Conservation (phyloP, 2,113 vertebrate genomes). For the Pipra filicauda region DNA sequence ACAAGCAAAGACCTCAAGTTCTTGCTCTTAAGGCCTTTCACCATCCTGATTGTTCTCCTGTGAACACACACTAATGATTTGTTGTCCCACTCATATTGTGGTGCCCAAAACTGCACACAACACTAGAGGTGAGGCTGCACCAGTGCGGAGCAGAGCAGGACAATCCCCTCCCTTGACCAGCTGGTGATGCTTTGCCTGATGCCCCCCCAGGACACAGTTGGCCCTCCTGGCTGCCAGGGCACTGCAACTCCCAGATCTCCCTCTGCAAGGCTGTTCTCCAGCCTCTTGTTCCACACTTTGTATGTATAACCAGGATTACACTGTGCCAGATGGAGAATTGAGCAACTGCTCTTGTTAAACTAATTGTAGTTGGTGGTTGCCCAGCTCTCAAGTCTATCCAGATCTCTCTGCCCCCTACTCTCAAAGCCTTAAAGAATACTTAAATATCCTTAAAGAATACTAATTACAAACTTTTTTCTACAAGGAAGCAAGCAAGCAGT, state of each 20-base stretch:
- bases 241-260: not conserved
- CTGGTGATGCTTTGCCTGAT: not conserved
- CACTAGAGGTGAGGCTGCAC: rapidly evolving
- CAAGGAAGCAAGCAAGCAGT: not conserved
- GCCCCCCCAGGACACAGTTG: rapidly evolving
- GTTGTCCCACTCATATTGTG: not conserved
- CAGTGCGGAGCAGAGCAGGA: not conserved
- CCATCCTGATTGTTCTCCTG: not conserved
- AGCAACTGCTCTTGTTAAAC: not conserved
- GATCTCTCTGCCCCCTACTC: not conserved
- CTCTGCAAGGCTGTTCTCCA: not conserved
- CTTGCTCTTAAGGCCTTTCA: not conserved
- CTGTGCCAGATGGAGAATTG: not conserved
- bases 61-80: not conserved
- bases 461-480: not conserved
- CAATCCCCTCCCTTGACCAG: rapidly evolving
- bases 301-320: not conserved
- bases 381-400: not conserved
- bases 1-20: not conserved
- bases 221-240: not conserved
- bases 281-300: rapidly evolving
- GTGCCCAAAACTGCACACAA: not conserved
- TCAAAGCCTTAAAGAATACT: not conserved
- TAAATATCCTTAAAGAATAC: not conserved
- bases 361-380: not conserved